A percentile compares a stretch with the other conserved stretches of the same genome.
These are phyloP conservation scores for Acropternis orthonyx DNA, from an alignment of 2,797 vertebrate species.

Conservation along the genomic window DNA sequence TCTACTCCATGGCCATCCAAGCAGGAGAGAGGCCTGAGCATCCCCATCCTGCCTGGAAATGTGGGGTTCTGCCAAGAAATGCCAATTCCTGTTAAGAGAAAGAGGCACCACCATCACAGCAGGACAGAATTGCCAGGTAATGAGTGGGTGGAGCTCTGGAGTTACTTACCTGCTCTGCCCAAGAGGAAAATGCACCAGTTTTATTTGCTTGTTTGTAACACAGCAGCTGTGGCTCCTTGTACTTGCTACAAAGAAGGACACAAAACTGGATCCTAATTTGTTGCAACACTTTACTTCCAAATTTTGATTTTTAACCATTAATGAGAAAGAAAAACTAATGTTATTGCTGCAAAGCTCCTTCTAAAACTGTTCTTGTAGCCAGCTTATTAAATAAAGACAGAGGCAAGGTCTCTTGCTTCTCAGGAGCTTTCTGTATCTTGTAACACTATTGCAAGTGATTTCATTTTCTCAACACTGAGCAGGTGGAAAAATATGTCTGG, in stretches of 20 bases:
- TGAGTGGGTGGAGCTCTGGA: rapidly evolving
- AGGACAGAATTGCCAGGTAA: neutral
- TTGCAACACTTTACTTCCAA: neutral
- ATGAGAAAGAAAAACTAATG: neutral
- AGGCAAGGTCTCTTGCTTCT: neutral
- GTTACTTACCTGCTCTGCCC: neutral
- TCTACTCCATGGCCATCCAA: neutral
- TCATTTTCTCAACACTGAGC: neutral
- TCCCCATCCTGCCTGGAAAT: neutral
- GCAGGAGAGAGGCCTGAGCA: neutral
- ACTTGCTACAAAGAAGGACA: neutral
- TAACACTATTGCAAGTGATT: neutral
- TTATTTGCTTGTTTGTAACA: neutral
- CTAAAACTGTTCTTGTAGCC: neutral
- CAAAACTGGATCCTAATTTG: neutral
- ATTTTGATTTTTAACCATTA: neutral
- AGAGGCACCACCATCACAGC: rapidly evolving
- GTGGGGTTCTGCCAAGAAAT: neutral
- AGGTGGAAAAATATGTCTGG: neutral
- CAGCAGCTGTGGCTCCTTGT: neutral
- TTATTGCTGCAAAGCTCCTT: neutral
- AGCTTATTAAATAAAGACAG: neutral
- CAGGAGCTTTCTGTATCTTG: neutral
- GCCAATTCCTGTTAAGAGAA: neutral
- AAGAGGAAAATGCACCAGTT: neutral